Base-by-base conservation (phyloP, 2,888 invertebrate species). In the Dusona sp. region DNA sequence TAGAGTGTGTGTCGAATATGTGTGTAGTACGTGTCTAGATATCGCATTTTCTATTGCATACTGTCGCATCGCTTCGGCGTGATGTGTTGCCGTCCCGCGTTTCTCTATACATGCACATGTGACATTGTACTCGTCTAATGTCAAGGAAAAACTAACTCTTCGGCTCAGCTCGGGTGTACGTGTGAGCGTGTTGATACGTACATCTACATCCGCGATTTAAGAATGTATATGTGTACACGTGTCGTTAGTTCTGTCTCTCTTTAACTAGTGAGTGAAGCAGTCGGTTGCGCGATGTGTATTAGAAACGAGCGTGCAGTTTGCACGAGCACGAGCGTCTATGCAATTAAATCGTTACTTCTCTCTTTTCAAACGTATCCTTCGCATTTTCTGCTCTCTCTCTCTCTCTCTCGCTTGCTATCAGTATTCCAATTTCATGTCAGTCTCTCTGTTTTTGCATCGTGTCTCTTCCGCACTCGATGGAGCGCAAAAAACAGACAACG, bases 91-190 rank as follows among this genome's bases (percentile, higher is more conserved):
- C 22, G 38, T 42, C 38, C 19, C 19, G 77, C 38, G 54, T 73
- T 61, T 22, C 70, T 75, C 42, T 57, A 65, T 87, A 88, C 78
- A 85, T 61, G 36, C 51, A 51, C 33, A 51, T 61, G 80, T 57
- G 87, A 91, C 90, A 91, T 91, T 90, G 90, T 92, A 90, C 80
- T 78, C 73, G 83, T 64, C 84, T 90, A 91, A 92, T 90, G 90
- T 91, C 91, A 92, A 92, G 91, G 92, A 90, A 90, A 85, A 91
- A 88, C 87, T 83, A 85, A 83, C 86, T 80, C 78, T 86, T 78
- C 22, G 29, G 45, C 33, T 70, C 61, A 19, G 38, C 72, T 64
- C 19, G 79, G 25, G 36, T 72, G 25, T 13, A 11, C 9, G 45
- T 65, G 65, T 65, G 36, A 11, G 45, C 51, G 36, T 19, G 11